Evolutionary conservation across 92 coral and sea anemone species (phyloP).

Genomic region (Phenganax marumi): DNA sequence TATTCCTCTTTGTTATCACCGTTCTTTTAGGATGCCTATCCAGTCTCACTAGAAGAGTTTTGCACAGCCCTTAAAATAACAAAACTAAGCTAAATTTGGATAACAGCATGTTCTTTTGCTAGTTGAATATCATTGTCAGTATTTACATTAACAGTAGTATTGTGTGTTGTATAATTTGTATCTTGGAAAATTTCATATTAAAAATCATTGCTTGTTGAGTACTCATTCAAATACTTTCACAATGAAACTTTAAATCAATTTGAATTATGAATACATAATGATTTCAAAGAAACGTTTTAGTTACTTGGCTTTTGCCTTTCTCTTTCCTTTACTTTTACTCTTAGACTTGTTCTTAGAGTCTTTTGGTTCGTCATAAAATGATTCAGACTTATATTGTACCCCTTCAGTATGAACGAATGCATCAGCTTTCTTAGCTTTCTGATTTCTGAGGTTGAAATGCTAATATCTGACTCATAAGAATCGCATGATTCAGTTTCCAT

Average conservation of each 20-base stretch:
- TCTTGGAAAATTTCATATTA: too few species aligned
- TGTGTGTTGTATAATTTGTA: too few species aligned
- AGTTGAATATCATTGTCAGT: background rate
- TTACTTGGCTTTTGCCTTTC: conserved; percentile 8
- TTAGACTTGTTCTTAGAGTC: background rate
- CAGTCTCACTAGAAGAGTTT: conserved; percentile 58
- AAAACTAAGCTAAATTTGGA: too few species aligned
- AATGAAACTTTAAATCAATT: too few species aligned
- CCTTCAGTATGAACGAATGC: conserved; percentile 60
- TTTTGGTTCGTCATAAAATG: conserved; percentile 41
- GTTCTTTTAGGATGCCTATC: conserved; percentile 58
- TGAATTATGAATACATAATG: background rate
- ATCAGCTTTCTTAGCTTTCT: conserved; percentile 52
- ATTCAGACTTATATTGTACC: conserved; percentile 55
- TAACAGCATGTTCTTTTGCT: background rate
- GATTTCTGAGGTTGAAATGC: conserved; percentile 35
- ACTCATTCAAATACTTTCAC: background rate
- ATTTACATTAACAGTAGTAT: background rate
- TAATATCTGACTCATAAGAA: conserved; percentile 12
- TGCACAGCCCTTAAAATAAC: conserved; percentile 34
- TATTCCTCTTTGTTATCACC: too few species aligned
- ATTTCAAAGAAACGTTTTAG: background rate
- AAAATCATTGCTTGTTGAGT: background rate
- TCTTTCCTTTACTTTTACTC: conserved; percentile 12
- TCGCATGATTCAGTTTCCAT: conserved; percentile 20